Conservation (phyloP, 35 echinoderm and acorn worm genomes). For the Ophiothrix spiculata region DNA sequence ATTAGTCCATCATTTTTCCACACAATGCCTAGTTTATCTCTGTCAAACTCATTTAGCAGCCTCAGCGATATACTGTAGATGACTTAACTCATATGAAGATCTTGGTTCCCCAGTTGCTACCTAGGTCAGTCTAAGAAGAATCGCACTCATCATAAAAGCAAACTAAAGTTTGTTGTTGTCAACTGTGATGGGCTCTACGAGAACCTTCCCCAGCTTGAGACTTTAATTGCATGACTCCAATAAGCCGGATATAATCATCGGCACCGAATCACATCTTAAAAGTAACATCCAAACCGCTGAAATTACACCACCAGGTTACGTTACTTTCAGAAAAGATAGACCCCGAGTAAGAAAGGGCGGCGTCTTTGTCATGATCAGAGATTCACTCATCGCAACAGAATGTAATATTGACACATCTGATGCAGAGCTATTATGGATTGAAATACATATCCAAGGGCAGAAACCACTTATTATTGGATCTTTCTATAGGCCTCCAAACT, state of each 20-base stretch:
- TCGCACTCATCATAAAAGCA: not conserved
- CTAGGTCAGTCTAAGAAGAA: not conserved
- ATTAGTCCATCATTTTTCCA: not conserved
- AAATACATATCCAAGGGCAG: conserved; percentile 7
- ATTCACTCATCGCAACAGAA: not conserved
- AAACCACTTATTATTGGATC: too few relatives aligned
- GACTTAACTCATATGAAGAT: conserved; percentile 23
- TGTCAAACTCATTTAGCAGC: not conserved
- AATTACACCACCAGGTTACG: conserved; percentile 25
- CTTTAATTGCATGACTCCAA: conserved; percentile 11
- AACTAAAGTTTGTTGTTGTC: conserved; percentile 5
- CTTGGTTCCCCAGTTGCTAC: conserved; percentile 17
- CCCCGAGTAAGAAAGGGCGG: conserved; percentile 10
- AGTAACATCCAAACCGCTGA: conserved; percentile 25
- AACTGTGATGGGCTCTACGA: conserved; percentile 49
- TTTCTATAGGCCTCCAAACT: too few relatives aligned
- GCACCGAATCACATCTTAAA: conserved; percentile 46
- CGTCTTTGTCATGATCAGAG: conserved; percentile 24
- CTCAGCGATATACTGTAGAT: not conserved
- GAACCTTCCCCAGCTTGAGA: too few relatives aligned
- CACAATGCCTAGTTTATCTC: not conserved
- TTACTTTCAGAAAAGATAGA: too few relatives aligned
- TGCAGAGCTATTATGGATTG: conserved; percentile 10
- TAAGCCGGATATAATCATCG: conserved; percentile 30
- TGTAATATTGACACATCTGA: too few relatives aligned